Evolutionary conservation across 2,797 vertebrate genomes (phyloP).

Genomic region (Sarcophilus harrisii): DNA sequence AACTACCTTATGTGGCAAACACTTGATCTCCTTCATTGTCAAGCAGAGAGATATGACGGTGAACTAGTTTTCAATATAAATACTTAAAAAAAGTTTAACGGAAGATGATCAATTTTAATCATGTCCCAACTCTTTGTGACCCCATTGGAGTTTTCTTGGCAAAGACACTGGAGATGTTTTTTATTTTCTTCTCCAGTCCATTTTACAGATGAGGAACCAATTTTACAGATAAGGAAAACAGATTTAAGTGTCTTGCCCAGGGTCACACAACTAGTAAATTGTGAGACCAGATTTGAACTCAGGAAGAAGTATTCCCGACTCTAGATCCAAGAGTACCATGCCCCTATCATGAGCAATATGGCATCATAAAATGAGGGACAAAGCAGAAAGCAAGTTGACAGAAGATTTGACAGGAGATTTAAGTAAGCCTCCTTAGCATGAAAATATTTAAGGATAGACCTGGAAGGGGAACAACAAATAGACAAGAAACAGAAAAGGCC

Average conservation of each 20-base stretch:
- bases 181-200: too few species aligned
- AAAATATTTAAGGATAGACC: background rate
- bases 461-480: background rate
- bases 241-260: background rate
- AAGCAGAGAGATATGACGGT: background rate
- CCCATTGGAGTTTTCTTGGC: background rate
- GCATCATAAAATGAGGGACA: background rate
- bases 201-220: background rate
- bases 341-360: background rate
- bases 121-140: background rate
- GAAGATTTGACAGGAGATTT: background rate
- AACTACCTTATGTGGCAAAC: background rate
- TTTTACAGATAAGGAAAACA: background rate
- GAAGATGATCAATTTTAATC: background rate
- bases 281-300: background rate
- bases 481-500: background rate
- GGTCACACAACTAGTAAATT: background rate
- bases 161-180: background rate
- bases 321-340: background rate
- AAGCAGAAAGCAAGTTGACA: background rate
- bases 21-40: background rate
- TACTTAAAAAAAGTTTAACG: background rate
- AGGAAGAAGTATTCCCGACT: background rate
- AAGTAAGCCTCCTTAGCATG: background rate
- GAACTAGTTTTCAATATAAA: background rate